Base-by-base conservation (phyloP, 2,113 vertebrate species). In the Rutilus rutilus region DNA sequence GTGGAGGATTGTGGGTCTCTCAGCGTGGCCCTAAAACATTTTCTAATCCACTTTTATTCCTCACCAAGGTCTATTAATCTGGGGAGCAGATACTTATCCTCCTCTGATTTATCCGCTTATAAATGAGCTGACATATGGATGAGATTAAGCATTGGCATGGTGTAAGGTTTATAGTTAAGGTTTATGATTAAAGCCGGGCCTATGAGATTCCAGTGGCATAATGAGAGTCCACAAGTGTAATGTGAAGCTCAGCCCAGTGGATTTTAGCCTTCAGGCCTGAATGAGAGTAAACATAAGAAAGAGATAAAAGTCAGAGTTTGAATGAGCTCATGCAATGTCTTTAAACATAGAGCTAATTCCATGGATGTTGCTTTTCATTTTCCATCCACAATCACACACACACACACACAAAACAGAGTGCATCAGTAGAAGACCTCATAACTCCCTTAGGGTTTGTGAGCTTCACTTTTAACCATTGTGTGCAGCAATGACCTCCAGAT, bases 91-190 rank as follows among this genome's bases (percentile, higher is more conserved):
- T 92, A 93, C 89, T 91, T 90, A 93, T 90, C 88, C 83, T 82
- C 71, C 36, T 88, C 86, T 93, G 91, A 93, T 93, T 94, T 93
- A 93, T 92, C 88, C 91, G 89, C 88, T 88, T 92, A 94, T 94
- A 94, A 94, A 93, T 92, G 89, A 92, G 87, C 87, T 88, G 90
- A 90, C 92, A 92, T 94, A 93, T 93, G 93, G 90, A 90, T 90
- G 86, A 87, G 91, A 92, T 93, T 93, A 93, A 91, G 89, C 83
- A 45, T 69, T 86, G 90, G 88, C 89, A 78, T 84, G 87, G 87
- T 86, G 82, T 91, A 87, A 88, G 87, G 91, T 92, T 94, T 93
- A 93, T 88, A 88, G 88, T 86, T 85, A 85, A 91, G 92, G 90
- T 91, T 92, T 92, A 90, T 91, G 92, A 90, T 87, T 86, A 86